A percentile compares a stretch with the other conserved stretches of the same genome.
Evolutionary conservation across 2,888 invertebrate species (phyloP).

Genomic region (Lasiommata megera): DNA sequence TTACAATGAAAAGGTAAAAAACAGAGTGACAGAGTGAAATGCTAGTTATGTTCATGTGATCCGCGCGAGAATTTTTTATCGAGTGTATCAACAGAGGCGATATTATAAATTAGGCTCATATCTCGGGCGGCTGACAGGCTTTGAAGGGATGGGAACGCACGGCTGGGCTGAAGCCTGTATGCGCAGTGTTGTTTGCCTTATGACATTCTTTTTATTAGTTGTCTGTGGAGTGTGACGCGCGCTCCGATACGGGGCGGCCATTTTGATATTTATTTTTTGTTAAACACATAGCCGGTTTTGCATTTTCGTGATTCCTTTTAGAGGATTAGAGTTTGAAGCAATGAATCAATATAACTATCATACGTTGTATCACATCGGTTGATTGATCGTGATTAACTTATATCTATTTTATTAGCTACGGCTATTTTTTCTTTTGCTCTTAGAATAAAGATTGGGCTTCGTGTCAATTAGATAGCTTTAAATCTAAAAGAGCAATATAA

Average conservation of each 20-base stretch:
- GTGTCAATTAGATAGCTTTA: too few species aligned
- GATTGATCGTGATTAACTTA: background rate
- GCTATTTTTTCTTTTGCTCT: too few species aligned
- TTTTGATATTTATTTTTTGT: conserved; percentile 22
- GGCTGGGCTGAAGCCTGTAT: conserved; percentile 22
- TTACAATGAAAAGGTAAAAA: background rate
- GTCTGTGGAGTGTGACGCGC: conserved; percentile 23
- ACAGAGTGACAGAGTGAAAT: conserved; percentile 25
- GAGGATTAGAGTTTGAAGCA: background rate
- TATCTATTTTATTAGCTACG: background rate
- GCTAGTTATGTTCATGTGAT: conserved; percentile 32
- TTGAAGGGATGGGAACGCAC: conserved; percentile 39
- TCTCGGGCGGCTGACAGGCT: conserved; percentile 39
- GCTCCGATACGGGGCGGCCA: conserved; percentile 19
- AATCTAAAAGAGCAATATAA: too few species aligned
- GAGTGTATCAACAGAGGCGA: conserved; percentile 35
- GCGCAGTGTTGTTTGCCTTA: conserved; percentile 36
- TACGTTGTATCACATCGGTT: background rate
- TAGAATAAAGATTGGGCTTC: too few species aligned
- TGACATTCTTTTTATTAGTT: conserved; percentile 36
- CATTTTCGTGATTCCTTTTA: conserved; percentile 9
- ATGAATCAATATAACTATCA: background rate
- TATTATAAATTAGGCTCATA: conserved; percentile 41
- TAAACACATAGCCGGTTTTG: conserved; percentile 3
- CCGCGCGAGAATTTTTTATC: conserved; percentile 40